Evolutionary conservation across 2,888 invertebrate genomes (phyloP).

Genomic region (Eremobia ochroleuca): DNA sequence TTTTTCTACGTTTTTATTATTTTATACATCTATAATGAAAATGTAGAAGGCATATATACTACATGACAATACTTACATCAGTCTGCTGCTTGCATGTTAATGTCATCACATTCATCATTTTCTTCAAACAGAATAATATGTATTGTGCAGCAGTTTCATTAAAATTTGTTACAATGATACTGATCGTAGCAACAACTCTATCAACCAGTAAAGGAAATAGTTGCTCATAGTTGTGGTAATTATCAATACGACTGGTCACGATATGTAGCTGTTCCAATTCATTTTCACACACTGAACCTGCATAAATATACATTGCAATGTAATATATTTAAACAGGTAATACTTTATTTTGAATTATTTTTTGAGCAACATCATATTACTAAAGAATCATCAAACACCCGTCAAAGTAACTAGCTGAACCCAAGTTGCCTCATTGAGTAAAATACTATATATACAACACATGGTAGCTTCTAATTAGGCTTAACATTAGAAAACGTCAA

Average conservation of each 20-base stretch:
- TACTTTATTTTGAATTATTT: neutral
- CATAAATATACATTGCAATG: conserved; percentile 19
- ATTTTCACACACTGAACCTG: conserved; percentile 64
- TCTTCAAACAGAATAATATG: conserved; percentile 70
- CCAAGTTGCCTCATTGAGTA: conserved; percentile 79
- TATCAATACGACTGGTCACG: conserved; percentile 64
- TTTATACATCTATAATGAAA: neutral
- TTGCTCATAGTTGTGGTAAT: conserved; percentile 66
- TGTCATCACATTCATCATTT: conserved; percentile 69
- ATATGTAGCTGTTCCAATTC: conserved; percentile 68
- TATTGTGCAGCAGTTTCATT: conserved; percentile 65
- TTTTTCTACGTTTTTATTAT: neutral
- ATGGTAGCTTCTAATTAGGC: conserved; percentile 55
- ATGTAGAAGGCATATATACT: neutral
- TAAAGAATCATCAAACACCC: conserved; percentile 85
- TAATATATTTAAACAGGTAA: conserved; percentile 2
- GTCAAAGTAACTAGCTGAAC: conserved; percentile 77
- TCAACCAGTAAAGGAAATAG: conserved; percentile 72
- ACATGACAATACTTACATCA: conserved; percentile 65
- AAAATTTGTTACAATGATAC: conserved; percentile 54
- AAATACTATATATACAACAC: conserved; percentile 73
- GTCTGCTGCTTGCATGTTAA: conserved; percentile 55
- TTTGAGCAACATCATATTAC: conserved; percentile 84
- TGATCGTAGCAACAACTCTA: conserved; percentile 68
- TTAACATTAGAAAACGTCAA: conserved; percentile 65